Base-by-base conservation (phyloP, 2,113 vertebrate genomes). In the Promerops cafer region DNA sequence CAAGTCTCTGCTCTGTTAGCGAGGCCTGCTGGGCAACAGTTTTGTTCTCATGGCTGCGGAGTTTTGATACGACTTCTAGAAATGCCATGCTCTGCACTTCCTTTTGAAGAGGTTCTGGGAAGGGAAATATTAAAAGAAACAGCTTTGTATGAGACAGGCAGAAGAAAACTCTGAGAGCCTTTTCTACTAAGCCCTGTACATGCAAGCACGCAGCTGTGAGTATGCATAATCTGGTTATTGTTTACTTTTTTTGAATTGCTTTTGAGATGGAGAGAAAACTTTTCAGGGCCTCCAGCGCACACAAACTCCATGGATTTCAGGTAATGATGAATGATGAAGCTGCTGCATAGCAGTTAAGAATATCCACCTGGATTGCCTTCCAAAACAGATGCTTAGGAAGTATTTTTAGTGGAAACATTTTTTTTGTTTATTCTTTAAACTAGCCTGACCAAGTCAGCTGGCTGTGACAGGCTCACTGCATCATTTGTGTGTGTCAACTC, bases 1-100 rank as follows among this genome's bases (percentile, higher is more conserved):
- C 98, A 78, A 99, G 98, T 96, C 99, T 99, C 98, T 99, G 99
- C 99, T 99, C 99, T 86, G 99, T 99, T 92, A 99, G 98, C 40
- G 98, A 99, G 61, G 99, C 99, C 98, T 99, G 99, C 78, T 99
- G 99, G 59, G 99, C 99, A 39, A 99, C 99, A 56, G 98, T 99
- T 98, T 99, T 99, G 98, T 99, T 99, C 97, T 99, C 99, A 8
- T 99, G 99, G 91, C 98, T 98, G 85, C 99, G 98, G 88, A 99
- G 99, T 96, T 99, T 99, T 78, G 99, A 99, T 87, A 99, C 94
- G n/a, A 99, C 98, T 69, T 99, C 99, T 93, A 99, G 98, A 93
- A 99, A 99, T 0, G 98, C 98, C 98, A 99, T 97, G 96, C 97
- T 98, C 97, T 99, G 99, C 68, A 99, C 98, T 98, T 99, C 99